These are phyloP conservation scores for Montipora capricornis DNA, from an alignment of 64 coral and sea anemone species.

Conservation along the genomic window DNA sequence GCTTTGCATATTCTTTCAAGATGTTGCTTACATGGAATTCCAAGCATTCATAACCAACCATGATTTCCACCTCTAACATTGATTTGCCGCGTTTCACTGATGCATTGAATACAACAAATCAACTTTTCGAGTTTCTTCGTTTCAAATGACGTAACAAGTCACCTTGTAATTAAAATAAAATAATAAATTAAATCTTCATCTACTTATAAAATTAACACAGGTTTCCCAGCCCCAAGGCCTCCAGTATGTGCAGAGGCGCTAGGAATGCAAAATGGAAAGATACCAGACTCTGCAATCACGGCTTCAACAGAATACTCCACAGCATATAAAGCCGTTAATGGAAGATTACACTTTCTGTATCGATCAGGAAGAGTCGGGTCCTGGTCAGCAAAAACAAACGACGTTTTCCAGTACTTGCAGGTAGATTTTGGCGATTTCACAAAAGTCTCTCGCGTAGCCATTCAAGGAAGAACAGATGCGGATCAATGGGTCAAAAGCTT, in stretches of 20 bases:
- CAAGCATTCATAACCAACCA: too few relatives aligned
- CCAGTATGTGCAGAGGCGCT: background rate
- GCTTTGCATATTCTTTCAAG: too few relatives aligned
- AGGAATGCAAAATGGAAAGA: slow-evolving; percentile 18
- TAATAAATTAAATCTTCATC: too few relatives aligned
- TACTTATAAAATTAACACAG: background rate
- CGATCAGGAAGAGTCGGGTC: slow-evolving; percentile 10
- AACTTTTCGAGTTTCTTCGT: too few relatives aligned
- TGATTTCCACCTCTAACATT: too few relatives aligned
- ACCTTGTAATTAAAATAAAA: too few relatives aligned
- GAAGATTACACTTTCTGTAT: slow-evolving; percentile 21
- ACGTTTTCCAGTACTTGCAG: slow-evolving; percentile 28
- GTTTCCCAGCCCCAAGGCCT: background rate
- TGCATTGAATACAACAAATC: too few relatives aligned
- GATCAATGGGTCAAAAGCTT: slow-evolving; percentile 31
- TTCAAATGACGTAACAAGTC: too few relatives aligned
- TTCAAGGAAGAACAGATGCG: slow-evolving; percentile 27
- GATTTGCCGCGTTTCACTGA: too few relatives aligned
- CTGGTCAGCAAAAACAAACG: background rate
- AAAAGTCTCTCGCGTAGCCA: slow-evolving; percentile 31
- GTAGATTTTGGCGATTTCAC: slow-evolving; percentile 6
- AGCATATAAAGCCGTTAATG: background rate
- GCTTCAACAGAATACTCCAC: background rate
- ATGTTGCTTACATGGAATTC: too few relatives aligned
- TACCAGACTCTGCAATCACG: slow-evolving; percentile 16